phyloP scores from a whole-genome alignment of 2,888 invertebrate genomes.

The Abrostola tripartita region DNA sequence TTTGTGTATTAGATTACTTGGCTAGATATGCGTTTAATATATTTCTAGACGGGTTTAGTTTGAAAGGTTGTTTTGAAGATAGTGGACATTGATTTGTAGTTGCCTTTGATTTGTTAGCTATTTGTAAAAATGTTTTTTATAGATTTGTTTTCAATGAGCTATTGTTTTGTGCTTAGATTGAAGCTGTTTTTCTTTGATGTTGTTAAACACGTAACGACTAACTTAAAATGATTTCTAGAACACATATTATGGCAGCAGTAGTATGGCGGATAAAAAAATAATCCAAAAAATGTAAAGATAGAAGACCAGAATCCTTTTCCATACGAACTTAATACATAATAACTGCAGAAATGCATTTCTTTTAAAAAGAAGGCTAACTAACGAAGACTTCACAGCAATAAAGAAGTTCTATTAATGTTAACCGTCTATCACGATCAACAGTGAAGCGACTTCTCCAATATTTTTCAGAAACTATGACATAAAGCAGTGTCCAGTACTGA shows the following conservation, averaged over 20 bases:
- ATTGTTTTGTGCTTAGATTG: neutral
- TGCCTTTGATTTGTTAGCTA: constrained; percentile 21
- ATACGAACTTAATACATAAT: no score
- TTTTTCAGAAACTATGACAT: constrained; percentile 49
- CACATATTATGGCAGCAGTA: no score
- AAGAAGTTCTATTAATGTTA: constrained; percentile 4
- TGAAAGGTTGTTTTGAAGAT: constrained; percentile 29
- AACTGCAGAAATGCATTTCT: no score
- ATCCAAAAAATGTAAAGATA: no score
- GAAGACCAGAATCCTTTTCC: no score
- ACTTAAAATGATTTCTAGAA: no score
- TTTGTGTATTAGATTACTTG: constrained; percentile 41
- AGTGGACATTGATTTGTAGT: constrained; percentile 27
- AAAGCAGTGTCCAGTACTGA: constrained; percentile 53
- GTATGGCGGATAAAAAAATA: no score
- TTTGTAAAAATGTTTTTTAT: neutral
- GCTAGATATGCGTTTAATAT: constrained; percentile 34
- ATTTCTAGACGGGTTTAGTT: constrained; percentile 32
- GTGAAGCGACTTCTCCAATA: constrained; percentile 36
- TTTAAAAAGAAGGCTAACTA: neutral
- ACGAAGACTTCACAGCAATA: neutral
- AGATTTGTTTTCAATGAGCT: neutral
- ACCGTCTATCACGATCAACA: constrained; percentile 19
- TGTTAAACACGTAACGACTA: no score
- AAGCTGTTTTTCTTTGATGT: no score